phyloP scores from a whole-genome alignment of 2,797 vertebrate genomes.

The Eulemur rubriventer region DNA sequence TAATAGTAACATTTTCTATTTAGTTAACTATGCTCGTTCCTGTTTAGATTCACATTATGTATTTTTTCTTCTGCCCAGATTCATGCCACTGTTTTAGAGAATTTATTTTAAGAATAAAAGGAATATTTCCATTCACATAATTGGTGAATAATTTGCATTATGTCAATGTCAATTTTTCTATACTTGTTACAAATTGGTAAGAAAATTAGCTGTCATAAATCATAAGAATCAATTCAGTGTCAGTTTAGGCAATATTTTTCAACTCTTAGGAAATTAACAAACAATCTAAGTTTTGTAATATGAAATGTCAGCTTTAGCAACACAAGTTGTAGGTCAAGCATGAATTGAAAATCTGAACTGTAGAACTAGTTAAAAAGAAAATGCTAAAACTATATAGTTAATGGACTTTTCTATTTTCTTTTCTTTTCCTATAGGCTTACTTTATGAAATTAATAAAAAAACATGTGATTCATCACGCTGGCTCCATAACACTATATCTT shows the following conservation, averaged over 20 bases:
- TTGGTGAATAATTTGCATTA: constrained; percentile 41
- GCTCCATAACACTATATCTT: constrained; percentile 85
- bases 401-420: constrained; percentile 21
- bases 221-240: constrained; percentile 54
- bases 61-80: neutral
- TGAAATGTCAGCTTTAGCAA: neutral
- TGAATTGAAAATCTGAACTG: neutral
- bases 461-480: constrained; percentile 88
- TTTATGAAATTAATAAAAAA: constrained; percentile 89
- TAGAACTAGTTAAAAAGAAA: constrained; percentile 59
- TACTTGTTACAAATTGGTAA: constrained; percentile 65
- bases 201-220: constrained; percentile 62
- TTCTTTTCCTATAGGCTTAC: constrained; percentile 77
- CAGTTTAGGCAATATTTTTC: constrained; percentile 46
- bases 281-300: constrained; percentile 45
- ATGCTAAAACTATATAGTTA: constrained; percentile 55
- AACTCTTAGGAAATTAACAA: constrained; percentile 30
- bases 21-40: neutral
- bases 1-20: neutral
- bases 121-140: constrained; percentile 26
- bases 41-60: neutral
- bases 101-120: constrained; percentile 38
- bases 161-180: constrained; percentile 58
- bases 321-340: neutral
- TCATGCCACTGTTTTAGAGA: constrained; percentile 44